Conservation (phyloP, 2,797 vertebrate genomes). For the Hippocampus kuda region DNA sequence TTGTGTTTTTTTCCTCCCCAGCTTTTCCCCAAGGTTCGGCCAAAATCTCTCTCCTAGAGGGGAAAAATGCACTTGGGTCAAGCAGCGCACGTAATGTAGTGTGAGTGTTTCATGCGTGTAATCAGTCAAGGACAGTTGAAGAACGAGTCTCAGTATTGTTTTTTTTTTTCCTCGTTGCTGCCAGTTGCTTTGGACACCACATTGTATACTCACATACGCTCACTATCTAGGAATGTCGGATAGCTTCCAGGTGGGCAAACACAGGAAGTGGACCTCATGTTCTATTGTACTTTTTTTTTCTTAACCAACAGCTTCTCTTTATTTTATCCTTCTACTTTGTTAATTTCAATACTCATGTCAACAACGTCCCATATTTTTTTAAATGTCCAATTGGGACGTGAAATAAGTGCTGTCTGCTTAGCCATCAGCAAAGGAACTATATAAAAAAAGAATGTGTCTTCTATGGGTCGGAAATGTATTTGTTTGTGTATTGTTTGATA, state of each 20-base stretch:
- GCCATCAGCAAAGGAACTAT: neutral
- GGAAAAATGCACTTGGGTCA: neutral
- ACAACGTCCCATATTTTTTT: neutral
- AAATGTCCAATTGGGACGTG: too few relatives aligned
- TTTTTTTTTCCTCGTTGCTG: neutral
- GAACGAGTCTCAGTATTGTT: slow-evolving; percentile 1
- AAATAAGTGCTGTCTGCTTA: neutral
- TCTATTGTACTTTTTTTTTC: neutral
- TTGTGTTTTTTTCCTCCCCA: slow-evolving; percentile 19
- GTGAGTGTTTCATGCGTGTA: neutral
- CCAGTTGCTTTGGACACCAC: neutral
- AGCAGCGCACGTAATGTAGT: neutral
- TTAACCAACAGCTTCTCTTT: neutral
- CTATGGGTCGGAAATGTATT: neutral
- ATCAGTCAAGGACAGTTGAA: neutral
- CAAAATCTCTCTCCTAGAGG: slow-evolving; percentile 64
- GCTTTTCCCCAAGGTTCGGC: slow-evolving; percentile 70
- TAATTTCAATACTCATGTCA: neutral
- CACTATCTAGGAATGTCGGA: neutral
- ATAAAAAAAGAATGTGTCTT: neutral
- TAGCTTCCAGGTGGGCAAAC: neutral
- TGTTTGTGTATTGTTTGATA: neutral
- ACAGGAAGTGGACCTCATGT: neutral
- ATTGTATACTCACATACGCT: neutral
- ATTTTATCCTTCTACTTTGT: neutral